phyloP scores from a whole-genome alignment of 2,113 vertebrate species.

The Aleadryas rufinucha region DNA sequence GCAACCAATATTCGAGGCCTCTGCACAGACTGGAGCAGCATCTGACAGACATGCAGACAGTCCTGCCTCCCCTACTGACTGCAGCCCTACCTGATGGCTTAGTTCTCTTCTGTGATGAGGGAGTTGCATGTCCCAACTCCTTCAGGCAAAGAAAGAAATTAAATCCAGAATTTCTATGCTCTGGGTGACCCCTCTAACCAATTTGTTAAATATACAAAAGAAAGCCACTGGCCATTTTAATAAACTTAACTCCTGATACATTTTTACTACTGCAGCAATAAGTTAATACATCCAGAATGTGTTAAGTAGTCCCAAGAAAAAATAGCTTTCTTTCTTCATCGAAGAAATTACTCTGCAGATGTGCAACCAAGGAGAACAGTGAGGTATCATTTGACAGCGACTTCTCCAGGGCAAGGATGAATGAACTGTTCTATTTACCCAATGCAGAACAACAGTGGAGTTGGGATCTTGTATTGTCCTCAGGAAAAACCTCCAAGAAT shows the following conservation, averaged over 20 bases:
- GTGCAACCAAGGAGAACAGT: background rate
- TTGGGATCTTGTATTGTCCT: background rate
- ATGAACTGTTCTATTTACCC: background rate
- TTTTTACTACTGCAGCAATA: background rate
- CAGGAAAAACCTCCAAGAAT: background rate
- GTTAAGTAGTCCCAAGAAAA: background rate
- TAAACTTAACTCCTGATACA: background rate
- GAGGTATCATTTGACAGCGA: background rate
- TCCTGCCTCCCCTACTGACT: background rate
- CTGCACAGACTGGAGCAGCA: background rate
- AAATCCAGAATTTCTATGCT: background rate
- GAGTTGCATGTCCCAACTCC: background rate
- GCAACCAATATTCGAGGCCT: background rate
- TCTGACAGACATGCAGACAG: background rate
- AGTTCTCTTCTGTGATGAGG: background rate
- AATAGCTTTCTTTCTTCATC: background rate
- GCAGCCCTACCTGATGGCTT: background rate
- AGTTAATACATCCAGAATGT: background rate
- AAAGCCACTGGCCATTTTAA: background rate
- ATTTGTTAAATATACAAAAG: background rate
- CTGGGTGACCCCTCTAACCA: background rate
- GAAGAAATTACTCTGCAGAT: background rate
- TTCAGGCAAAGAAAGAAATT: background rate
- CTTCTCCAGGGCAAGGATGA: background rate
- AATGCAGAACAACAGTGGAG: background rate